A percentile compares a stretch with the other conserved stretches of the same genome.
Conservation (phyloP, 2,888 invertebrate species). For the Teleogryllus oceanicus region DNA sequence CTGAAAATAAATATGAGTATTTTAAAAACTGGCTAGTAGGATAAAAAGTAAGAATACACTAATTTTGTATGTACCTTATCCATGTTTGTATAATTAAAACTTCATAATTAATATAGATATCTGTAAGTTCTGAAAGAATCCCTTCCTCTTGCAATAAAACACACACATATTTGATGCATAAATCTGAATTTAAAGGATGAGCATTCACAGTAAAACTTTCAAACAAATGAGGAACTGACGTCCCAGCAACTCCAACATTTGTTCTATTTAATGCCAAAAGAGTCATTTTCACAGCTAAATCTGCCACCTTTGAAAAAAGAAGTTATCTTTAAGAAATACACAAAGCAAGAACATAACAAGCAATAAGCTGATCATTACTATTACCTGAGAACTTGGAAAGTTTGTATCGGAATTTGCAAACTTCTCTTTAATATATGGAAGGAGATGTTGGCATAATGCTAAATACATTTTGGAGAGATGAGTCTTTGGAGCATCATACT, state of each 20-base stretch:
- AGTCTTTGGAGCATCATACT: conserved; percentile 24
- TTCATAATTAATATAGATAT: conserved; percentile 24
- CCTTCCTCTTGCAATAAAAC: conserved; percentile 28
- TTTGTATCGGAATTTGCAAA: conserved; percentile 20
- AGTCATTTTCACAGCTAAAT: conserved; percentile 32
- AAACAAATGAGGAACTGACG: not conserved
- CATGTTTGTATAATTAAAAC: conserved; percentile 32
- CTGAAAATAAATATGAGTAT: not conserved
- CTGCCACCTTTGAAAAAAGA: conserved; percentile 30
- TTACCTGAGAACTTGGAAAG: conserved; percentile 21
- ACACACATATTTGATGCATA: conserved; percentile 30
- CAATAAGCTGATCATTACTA: too few species aligned
- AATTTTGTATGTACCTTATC: conserved; percentile 29
- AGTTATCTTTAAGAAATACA: too few species aligned
- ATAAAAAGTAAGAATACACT: too few species aligned
- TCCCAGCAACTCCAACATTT: not conserved
- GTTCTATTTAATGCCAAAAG: conserved; percentile 24
- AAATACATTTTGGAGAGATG: conserved; percentile 29
- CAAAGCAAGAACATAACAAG: too few species aligned
- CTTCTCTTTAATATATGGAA: conserved; percentile 27
- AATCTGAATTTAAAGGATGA: conserved; percentile 19
- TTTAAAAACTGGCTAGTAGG: not conserved
- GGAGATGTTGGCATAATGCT: conserved; percentile 27
- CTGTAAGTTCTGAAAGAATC: conserved; percentile 24
- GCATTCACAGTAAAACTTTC: not conserved